phyloP scores from a whole-genome alignment of 1,140 invertebrate species.

The Drosophila kanapiae region DNA sequence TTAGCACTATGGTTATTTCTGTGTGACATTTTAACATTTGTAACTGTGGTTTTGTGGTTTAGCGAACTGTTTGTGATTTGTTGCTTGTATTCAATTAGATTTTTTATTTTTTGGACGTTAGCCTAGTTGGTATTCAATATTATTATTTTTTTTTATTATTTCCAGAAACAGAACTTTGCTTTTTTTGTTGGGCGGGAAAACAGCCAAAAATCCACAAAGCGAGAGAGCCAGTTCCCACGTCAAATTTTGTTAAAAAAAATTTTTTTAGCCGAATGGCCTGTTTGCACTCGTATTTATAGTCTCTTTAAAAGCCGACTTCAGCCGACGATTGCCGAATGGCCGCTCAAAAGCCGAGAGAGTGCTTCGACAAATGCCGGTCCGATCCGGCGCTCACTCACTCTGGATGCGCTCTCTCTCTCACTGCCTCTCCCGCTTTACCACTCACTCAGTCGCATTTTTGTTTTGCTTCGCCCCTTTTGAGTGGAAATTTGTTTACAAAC shows the following conservation, averaged over 20 bases:
- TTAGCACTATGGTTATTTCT: conserved; percentile 17
- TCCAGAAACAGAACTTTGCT: conserved; percentile 20
- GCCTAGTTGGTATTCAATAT: conserved; percentile 18
- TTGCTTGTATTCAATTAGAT: background rate
- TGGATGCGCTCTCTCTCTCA: background rate
- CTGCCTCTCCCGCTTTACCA: background rate
- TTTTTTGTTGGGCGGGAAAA: conserved; percentile 76
- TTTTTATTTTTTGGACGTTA: conserved; percentile 32
- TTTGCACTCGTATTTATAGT: conserved; percentile 7
- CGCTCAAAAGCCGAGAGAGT: background rate
- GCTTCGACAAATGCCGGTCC: conserved; percentile 1
- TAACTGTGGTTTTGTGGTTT: conserved; percentile 9
- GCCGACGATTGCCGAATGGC: background rate
- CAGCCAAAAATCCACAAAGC: conserved; percentile 75
- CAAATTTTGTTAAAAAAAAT: conserved; percentile 13
- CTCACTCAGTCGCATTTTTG: conserved; percentile 17
- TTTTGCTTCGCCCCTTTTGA: conserved; percentile 20
- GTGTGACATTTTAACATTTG: conserved; percentile 23
- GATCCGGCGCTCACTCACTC: too few relatives aligned
- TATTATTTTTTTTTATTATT: background rate
- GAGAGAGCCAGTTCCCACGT: conserved; percentile 58
- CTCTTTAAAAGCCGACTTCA: background rate
- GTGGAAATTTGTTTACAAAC: conserved; percentile 34
- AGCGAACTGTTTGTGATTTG: conserved; percentile 9
- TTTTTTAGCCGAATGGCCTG: background rate